Percentiles rank a stretch among this genome's conserved stretches.
phyloP scores from a whole-genome alignment of 2,797 vertebrate species.

The Propithecus deckenii region DNA sequence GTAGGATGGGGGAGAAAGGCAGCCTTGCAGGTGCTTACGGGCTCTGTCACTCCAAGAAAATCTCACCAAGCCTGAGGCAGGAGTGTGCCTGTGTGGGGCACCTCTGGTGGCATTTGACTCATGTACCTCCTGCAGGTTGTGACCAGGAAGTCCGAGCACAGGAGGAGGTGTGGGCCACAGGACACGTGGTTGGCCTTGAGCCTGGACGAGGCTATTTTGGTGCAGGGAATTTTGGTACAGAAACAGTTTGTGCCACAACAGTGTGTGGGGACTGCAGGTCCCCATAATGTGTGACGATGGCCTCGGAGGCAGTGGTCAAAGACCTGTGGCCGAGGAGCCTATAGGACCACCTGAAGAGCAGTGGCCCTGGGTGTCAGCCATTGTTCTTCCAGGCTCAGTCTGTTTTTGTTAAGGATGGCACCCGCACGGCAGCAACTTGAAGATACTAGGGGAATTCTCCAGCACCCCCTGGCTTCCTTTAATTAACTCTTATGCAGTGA shows the following conservation, averaged over 20 bases:
- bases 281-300: neutral
- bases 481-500: neutral
- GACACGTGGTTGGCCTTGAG: rapidly evolving
- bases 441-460: neutral
- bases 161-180: neutral
- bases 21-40: neutral
- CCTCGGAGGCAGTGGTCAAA: neutral
- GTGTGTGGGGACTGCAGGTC: neutral
- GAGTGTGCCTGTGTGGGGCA: no score
- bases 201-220: neutral
- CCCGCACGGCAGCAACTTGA: neutral
- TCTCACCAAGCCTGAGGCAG: neutral
- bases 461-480: neutral
- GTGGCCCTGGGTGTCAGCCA: neutral
- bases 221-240: neutral
- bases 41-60: neutral
- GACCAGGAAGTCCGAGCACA: neutral
- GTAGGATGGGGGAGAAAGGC: neutral
- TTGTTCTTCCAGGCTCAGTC: neutral
- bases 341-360: neutral
- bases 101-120: no score
- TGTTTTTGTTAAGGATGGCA: neutral
- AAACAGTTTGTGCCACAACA: neutral
- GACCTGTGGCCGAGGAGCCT: neutral
- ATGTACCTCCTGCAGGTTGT: neutral